Conservation (phyloP, 2,797 vertebrate species). For the Emys orbicularis region DNA sequence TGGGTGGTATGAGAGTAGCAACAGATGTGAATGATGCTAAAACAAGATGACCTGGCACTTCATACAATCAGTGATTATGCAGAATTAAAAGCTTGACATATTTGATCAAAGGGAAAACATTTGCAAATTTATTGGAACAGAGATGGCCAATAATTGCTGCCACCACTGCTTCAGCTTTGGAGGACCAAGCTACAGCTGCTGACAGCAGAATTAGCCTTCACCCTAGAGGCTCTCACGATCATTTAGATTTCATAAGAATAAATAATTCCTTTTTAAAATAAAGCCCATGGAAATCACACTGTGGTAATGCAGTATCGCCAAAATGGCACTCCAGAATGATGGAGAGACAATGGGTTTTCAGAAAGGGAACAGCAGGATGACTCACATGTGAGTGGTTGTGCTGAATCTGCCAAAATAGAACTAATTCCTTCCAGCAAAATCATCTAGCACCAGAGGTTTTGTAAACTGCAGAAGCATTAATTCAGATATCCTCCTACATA, state of each 20-base stretch:
- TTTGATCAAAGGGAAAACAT: constrained; percentile 66
- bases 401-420: constrained; percentile 54
- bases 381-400: constrained; percentile 42
- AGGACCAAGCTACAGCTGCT: constrained; percentile 29
- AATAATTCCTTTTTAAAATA: constrained; percentile 72
- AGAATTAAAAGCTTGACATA: constrained; percentile 70
- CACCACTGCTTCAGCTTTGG: not conserved
- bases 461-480: constrained; percentile 52
- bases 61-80: constrained; percentile 13
- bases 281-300: constrained; percentile 53
- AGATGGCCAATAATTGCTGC: constrained; percentile 35
- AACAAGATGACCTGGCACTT: constrained; percentile 65
- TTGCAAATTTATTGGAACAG: constrained; percentile 24
- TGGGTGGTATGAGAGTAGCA: constrained; percentile 43
- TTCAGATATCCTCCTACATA: constrained; percentile 52
- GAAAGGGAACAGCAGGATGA: constrained; percentile 57
- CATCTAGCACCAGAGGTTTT: constrained; percentile 56
- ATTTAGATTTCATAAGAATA: constrained; percentile 68
- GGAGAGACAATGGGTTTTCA: constrained; percentile 49
- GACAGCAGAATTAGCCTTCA: constrained; percentile 63
- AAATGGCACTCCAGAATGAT: constrained; percentile 54
- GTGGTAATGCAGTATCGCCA: constrained; percentile 49
- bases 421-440: constrained; percentile 64
- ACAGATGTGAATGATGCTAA: constrained; percentile 66
- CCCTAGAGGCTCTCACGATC: constrained; percentile 45